Evolutionary conservation across 2,888 invertebrate genomes (phyloP), one percentile per base, ranked within the genome.

Genomic region (Coecobrya sp.): DNA sequence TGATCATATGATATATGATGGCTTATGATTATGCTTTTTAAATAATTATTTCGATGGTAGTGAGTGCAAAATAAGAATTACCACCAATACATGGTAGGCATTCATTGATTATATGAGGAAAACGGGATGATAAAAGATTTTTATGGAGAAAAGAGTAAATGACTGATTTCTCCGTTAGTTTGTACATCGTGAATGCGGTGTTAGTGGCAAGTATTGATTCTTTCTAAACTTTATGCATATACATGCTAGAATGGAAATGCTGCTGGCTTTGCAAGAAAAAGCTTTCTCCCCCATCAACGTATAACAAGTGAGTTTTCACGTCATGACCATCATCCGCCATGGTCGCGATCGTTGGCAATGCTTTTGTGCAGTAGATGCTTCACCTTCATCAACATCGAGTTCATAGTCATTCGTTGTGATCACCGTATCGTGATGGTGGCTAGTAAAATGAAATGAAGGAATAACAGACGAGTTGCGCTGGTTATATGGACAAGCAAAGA

Each of bases 201-300:
- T 22, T 55, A 65, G 88, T 68, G 73, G 49, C 49, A 86, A 89
- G 92, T 94, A 94, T 94, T 94, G 94, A 94, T 94, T 93, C 93
- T 82, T 79, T 52, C 16, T 30, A 79, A 49, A 52, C 8, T 7
- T 65, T 7, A 11, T 59, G 86, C 55, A 36, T 55, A 86, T 36
- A 76, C 10, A 22, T 16, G n/a, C n/a, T n/a, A n/a, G n/a, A n/a
- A n/a, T 55, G 25, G 55, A 59, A 65, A 62, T 42, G 79, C 62
- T 89, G 81, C 68, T 81, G 81, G 88, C 88, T 89, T 81, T 79
- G 65, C 86, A 86, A 73, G 73, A 86, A 86, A 70, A n/a, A 73
- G 70, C 65, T 86, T 79, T 65, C 52, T 87, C 87, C 59, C 76
- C 87, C 62, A 52, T 79, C 45, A 27, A 25, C 25, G 13, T 13